A percentile compares a stretch with the other conserved stretches of the same genome.
Evolutionary conservation across 2,888 invertebrate species (phyloP).

Genomic region (Lepeophtheirus nordmannii): DNA sequence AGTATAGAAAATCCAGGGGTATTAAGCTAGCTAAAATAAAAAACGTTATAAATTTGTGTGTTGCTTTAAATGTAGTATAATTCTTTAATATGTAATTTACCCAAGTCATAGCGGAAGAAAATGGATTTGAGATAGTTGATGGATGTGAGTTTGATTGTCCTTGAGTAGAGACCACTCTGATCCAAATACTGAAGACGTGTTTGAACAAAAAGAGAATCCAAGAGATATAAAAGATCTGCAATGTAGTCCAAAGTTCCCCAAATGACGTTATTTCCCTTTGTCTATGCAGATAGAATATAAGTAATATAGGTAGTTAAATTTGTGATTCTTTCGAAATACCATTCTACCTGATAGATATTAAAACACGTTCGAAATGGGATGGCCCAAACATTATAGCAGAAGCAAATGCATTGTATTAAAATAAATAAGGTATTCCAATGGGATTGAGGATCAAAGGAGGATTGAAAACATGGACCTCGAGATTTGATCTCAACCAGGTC

Average conservation of each 20-base stretch:
- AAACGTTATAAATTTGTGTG: constrained; percentile 38
- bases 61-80: background rate
- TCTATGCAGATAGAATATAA: constrained; percentile 47
- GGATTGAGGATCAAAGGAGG: constrained; percentile 10
- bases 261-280: constrained; percentile 42
- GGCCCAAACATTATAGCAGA: constrained; percentile 68
- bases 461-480: background rate
- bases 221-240: constrained; percentile 57
- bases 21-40: constrained; percentile 59
- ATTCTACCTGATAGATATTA: constrained; percentile 32
- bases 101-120: background rate
- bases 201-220: constrained; percentile 57
- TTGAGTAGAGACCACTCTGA: constrained; percentile 34
- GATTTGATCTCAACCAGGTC: background rate
- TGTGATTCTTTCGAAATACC: background rate
- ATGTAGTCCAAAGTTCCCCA: constrained; percentile 63
- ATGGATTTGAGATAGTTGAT: background rate
- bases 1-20: constrained; percentile 64
- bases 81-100: background rate
- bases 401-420: constrained; percentile 37
- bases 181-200: constrained; percentile 57
- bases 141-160: background rate
- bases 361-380: constrained; percentile 64
- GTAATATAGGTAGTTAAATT: too few relatives aligned
- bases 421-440: constrained; percentile 2